These are phyloP conservation scores for Zosterops lateralis DNA, from an alignment of 2,113 vertebrate species.

Conservation along the genomic window DNA sequence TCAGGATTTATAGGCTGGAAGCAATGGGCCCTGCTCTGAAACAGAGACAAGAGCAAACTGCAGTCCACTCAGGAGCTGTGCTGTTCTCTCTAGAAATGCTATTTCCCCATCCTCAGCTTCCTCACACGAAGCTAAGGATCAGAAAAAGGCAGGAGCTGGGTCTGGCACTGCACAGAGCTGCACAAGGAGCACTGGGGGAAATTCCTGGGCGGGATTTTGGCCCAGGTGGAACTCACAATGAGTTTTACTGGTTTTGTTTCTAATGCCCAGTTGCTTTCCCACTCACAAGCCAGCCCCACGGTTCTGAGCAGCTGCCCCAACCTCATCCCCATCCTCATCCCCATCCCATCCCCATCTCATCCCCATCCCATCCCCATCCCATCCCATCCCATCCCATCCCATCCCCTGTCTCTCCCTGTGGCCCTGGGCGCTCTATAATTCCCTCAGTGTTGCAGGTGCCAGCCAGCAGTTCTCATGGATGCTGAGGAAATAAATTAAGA, in stretches of 20 bases:
- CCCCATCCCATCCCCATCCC: neutral
- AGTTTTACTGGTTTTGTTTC: neutral
- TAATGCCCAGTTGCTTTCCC: neutral
- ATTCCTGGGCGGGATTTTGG: neutral
- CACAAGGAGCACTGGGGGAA: neutral
- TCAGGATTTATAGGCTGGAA: slow-evolving; percentile 62
- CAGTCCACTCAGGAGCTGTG: neutral
- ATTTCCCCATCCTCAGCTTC: neutral
- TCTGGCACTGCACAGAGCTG: neutral
- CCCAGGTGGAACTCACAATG: neutral
- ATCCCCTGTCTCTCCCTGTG: neutral
- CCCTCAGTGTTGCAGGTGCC: neutral
- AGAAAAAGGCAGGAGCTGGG: neutral
- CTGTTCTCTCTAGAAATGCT: neutral
- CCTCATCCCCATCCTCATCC: neutral
- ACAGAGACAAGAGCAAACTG: neutral
- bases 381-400: neutral
- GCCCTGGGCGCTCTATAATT: neutral
- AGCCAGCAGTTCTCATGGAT: neutral
- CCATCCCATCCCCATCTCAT: neutral
- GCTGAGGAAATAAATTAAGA: neutral
- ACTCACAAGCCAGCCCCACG: neutral
- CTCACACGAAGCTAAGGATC: accelerated
- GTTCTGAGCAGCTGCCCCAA: neutral
- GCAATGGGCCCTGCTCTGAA: neutral